phyloP scores from a whole-genome alignment of 2,888 invertebrate species.

The Mechanitis mazaeus region DNA sequence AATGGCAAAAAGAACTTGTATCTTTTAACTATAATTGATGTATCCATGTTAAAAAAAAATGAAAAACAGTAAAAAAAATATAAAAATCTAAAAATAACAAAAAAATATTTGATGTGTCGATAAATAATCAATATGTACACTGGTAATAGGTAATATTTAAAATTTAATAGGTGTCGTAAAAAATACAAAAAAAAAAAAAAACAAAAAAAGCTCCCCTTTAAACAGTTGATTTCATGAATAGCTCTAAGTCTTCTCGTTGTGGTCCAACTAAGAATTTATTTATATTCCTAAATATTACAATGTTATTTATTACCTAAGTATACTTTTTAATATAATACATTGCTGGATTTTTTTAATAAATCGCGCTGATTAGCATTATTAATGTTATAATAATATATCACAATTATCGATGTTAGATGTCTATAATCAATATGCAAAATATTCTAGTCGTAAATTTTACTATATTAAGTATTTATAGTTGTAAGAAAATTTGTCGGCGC shows the following conservation, averaged over 20 bases:
- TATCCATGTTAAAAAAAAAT: slow-evolving; percentile 12
- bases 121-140: slow-evolving; percentile 15
- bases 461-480: not conserved
- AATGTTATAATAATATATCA: not conserved
- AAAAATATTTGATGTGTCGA: slow-evolving; percentile 6
- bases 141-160: not conserved
- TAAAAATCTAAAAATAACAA: no score
- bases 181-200: slow-evolving; percentile 16
- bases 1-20: not conserved
- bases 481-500: not conserved
- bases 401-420: slow-evolving; percentile 20
- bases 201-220: slow-evolving; percentile 9
- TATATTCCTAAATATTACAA: slow-evolving; percentile 15
- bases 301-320: slow-evolving; percentile 6
- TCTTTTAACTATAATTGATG: not conserved
- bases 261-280: slow-evolving; percentile 49
- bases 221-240: slow-evolving; percentile 15
- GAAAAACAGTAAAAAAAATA: slow-evolving; percentile 19
- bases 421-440: slow-evolving; percentile 19
- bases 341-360: slow-evolving; percentile 3
- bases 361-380: slow-evolving; percentile 3
- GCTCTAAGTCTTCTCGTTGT: slow-evolving; percentile 39
- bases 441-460: slow-evolving; percentile 21
- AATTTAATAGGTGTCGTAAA: slow-evolving; percentile 6
- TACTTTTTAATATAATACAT: slow-evolving; percentile 7